Evolutionary conservation across 2,113 vertebrate genomes (phyloP), one percentile per base, ranked within the genome.

Genomic region (Eleginops maclovinus): DNA sequence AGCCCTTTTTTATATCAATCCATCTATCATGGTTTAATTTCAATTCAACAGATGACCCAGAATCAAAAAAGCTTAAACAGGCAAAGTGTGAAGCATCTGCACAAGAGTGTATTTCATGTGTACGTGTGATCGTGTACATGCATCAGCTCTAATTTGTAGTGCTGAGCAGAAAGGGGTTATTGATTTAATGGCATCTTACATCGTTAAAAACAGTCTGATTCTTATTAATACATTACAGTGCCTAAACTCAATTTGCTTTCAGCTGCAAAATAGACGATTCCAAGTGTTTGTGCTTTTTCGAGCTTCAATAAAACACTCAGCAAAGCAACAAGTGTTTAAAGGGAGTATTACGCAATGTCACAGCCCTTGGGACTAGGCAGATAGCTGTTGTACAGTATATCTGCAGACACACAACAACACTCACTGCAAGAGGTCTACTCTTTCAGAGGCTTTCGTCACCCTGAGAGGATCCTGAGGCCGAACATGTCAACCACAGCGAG

Each of bases 361-460:
- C 53, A 58, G 31, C 43, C 63, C 9, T 19, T 2, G 10, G 21
- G 41, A n/a, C n/a, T n/a, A 64, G 47, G 54, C 36, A 3, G 49
- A 50, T 40, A n/a, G 22, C 8, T 4, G 26, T 13, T 31, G 55
- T 28, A 80, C 56, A 73, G 63, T 56, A 58, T 55, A 73, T 54
- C 43, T 59, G 62, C 67, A 66, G 56, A 22, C 24, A 26, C 15
- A 77, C n/a, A 54, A 4, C 68, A 68, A 69, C 51, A 28, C 24
- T 41, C 72, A 28, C 47, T 8, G 9, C 12, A 46, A 64, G 51
- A 0, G 12, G 56, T 55, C 53, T 14, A 2, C 58, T 84, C 44
- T 91, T 89, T 86, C 85, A 76, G 73, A 60, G 56, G 66, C 73
- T 88, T 91, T 88, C 89, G 58, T 89, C 87, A 91, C 66, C 81